Evolutionary conservation across 2,797 vertebrate species (phyloP).

Genomic region (Xenops minutus): DNA sequence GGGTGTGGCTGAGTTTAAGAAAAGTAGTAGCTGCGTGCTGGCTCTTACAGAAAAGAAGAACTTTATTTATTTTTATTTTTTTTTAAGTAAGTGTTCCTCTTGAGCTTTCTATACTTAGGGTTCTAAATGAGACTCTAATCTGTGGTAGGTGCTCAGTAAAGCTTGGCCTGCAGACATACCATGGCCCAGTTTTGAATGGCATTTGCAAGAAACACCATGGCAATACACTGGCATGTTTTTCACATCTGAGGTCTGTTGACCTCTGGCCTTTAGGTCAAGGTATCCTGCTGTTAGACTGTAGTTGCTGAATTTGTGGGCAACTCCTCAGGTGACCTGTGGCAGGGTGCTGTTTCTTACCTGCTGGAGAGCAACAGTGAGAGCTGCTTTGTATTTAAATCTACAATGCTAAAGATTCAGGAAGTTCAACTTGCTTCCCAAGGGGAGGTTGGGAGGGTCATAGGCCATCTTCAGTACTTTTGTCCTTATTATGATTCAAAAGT

Average conservation of each 20-base stretch:
- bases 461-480: not conserved
- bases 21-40: not conserved
- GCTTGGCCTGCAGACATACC: not conserved
- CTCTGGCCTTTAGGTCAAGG: not conserved
- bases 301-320: not conserved
- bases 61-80: not conserved
- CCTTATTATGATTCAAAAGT: not conserved
- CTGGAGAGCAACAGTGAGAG: not conserved
- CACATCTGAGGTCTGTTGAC: not conserved
- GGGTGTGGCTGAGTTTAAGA: not conserved
- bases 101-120: not conserved
- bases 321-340: not conserved
- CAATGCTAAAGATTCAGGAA: rapidly evolving
- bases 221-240: not conserved
- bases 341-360: not conserved
- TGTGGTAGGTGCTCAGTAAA: not conserved
- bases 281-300: not conserved
- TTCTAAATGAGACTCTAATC: not conserved
- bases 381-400: not conserved
- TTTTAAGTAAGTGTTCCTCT: not conserved
- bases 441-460: not conserved
- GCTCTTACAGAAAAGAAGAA: not conserved
- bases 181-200: not conserved
- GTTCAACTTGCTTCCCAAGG: not conserved
- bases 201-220: not conserved